A percentile compares a stretch with the other conserved stretches of the same genome.
Conservation (phyloP, 2,888 invertebrate species). For the Linnaemya tessellans region DNA sequence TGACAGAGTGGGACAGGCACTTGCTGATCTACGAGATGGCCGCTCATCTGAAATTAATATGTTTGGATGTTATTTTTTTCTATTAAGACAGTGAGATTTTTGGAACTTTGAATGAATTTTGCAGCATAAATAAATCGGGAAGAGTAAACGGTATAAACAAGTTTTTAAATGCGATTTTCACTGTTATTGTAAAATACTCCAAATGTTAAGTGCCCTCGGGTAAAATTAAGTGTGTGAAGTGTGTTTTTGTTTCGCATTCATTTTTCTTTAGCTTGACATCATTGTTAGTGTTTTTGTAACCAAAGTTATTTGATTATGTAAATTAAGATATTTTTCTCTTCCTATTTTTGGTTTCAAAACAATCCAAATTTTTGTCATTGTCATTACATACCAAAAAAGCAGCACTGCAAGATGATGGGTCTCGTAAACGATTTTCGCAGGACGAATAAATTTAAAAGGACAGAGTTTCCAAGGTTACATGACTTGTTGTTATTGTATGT, state of each 20-base stretch:
- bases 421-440: neutral
- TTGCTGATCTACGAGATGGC: no score
- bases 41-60: no score
- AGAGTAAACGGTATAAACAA: neutral
- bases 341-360: conserved; percentile 22
- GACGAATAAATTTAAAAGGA: neutral
- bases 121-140: neutral
- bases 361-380: conserved; percentile 44
- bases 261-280: neutral
- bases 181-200: conserved; percentile 27
- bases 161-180: conserved; percentile 14
- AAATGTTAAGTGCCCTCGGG: conserved; percentile 28
- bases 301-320: conserved; percentile 49
- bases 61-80: no score
- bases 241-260: neutral
- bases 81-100: neutral
- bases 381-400: conserved; percentile 32
- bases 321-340: conserved; percentile 25
- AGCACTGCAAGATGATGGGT: neutral
- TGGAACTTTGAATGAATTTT: neutral
- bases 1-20: no score
- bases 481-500: conserved; percentile 12
- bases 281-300: conserved; percentile 21
- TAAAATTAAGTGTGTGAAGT: conserved; percentile 8
- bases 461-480: conserved; percentile 42